Base-by-base conservation (phyloP, 2,888 invertebrate genomes). In the Exocentrus adspersus region DNA sequence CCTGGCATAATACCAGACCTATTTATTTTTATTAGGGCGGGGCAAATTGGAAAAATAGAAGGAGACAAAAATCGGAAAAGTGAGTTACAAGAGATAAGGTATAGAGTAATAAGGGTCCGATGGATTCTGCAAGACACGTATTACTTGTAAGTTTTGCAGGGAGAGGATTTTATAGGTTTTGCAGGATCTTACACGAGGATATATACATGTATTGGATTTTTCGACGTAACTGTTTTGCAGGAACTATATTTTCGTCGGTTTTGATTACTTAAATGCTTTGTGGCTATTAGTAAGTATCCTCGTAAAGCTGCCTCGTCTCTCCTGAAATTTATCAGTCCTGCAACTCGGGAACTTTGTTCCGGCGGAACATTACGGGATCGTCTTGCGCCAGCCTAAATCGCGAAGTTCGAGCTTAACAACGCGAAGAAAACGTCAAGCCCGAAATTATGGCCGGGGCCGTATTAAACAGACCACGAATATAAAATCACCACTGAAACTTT, bases 381-480 rank as follows among this genome's bases (percentile, higher is more conserved):
- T 51, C 32, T 17, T 12, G 20, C 21, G 21, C 41, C 37, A 46
- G 32, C 46, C 42, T 14, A 32, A 46, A 53, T 50, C 43, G 45
- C 58, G 30, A 72, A 71, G 65, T 69, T 70, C 53, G 62, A 68
- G 72, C 53, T 64, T 65, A 72, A 71, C 70, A 70, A 69, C 69
- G 69, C 73, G 70, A 71, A 69, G 70, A 71, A 74, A 67, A 67
- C 73, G 74, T 75, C 75, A 73, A 73, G 69, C 57, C 50, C 24
- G 60, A 69, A 76, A 72, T 76, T 77, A 76, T 75, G 67, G 72
- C 50, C n/a, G 60, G 69, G 73, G 72, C 75, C 74, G 76, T 72
- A 75, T 73, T 75, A 73, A 78, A 75, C 75, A 74, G 76, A 78
- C 76, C 77, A 75, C 76, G 76, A 76, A 77, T 77, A 76, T 74